Conservation (phyloP, 1,140 invertebrate genomes). For the Achroia grisella region DNA sequence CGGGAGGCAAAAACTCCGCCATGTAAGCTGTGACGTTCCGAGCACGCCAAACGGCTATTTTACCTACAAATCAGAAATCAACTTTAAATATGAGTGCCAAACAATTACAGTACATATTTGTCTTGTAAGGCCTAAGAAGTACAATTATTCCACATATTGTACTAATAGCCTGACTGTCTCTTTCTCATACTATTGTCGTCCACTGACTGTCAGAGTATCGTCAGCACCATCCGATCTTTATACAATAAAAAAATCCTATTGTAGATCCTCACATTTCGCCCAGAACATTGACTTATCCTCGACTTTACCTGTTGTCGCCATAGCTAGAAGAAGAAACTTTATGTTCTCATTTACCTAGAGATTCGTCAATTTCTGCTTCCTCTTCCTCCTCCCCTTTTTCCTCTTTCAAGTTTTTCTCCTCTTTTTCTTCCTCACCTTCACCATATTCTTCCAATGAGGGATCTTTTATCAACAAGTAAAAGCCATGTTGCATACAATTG, state of each 20-base stretch:
- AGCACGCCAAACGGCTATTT: constrained; percentile 76
- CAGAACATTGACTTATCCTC: too few species aligned
- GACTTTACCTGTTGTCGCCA: too few species aligned
- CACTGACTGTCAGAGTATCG: too few species aligned
- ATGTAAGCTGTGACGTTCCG: constrained; percentile 78
- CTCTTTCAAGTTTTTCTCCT: constrained; percentile 60
- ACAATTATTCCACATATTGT: too few species aligned
- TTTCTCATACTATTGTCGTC: too few species aligned
- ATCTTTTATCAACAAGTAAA: constrained; percentile 72
- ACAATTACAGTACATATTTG: too few species aligned
- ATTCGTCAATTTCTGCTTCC: constrained; percentile 53
- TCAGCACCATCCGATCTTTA: too few species aligned
- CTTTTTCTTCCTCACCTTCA: constrained; percentile 67
- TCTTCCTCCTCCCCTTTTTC: constrained; percentile 47
- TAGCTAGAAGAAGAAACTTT: neutral
- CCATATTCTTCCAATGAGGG: constrained; percentile 66
- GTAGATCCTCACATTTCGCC: too few species aligned
- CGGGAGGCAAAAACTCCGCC: constrained; percentile 78
- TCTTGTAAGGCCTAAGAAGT: too few species aligned
- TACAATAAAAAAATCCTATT: too few species aligned
- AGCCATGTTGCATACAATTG: constrained; percentile 80
- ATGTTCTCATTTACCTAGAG: constrained; percentile 47
- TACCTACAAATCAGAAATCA: constrained; percentile 25
- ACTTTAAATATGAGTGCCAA: too few species aligned
- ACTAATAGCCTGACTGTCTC: too few species aligned